These are phyloP conservation scores for Metopia argyrocephala DNA, from an alignment of 2,888 invertebrate genomes.

Conservation along the genomic window DNA sequence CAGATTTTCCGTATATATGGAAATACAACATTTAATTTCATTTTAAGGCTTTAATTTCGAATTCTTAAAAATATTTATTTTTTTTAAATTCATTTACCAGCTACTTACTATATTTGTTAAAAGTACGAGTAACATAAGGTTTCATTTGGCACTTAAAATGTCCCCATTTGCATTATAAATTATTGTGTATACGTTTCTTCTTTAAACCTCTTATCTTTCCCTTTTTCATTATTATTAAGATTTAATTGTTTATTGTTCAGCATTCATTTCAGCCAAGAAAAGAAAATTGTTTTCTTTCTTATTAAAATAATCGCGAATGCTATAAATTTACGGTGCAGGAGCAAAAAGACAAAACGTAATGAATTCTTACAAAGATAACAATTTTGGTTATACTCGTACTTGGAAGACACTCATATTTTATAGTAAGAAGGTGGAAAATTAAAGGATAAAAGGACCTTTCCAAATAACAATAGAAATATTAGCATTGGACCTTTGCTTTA, in stretches of 20 bases:
- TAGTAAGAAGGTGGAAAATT: slow-evolving; percentile 25
- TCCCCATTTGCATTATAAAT: slow-evolving; percentile 27
- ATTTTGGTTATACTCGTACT: slow-evolving; percentile 23
- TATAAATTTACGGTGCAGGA: slow-evolving; percentile 48
- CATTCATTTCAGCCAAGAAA: slow-evolving; percentile 47
- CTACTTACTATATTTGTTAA: too few relatives aligned
- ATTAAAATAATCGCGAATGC: slow-evolving; percentile 60
- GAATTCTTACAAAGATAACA: slow-evolving; percentile 45
- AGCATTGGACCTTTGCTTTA: too few relatives aligned
- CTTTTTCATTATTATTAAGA: slow-evolving; percentile 31
- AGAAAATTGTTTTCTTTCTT: slow-evolving; percentile 54
- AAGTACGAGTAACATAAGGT: too few relatives aligned
- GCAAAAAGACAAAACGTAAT: slow-evolving; percentile 14
- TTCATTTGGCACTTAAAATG: background rate
- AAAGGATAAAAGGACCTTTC: slow-evolving; percentile 29
- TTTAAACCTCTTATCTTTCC: slow-evolving; percentile 10
- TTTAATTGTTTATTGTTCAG: slow-evolving; percentile 57
- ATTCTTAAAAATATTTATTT: too few relatives aligned
- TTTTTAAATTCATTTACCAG: too few relatives aligned
- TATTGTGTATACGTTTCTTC: background rate
- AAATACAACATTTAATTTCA: too few relatives aligned
- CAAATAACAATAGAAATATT: slow-evolving; percentile 28
- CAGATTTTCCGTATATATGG: too few relatives aligned
- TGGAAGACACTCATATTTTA: slow-evolving; percentile 25
- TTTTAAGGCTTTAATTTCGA: too few relatives aligned